Evolutionary conservation across 2,113 vertebrate species (phyloP).

Genomic region (Elephas maximus): DNA sequence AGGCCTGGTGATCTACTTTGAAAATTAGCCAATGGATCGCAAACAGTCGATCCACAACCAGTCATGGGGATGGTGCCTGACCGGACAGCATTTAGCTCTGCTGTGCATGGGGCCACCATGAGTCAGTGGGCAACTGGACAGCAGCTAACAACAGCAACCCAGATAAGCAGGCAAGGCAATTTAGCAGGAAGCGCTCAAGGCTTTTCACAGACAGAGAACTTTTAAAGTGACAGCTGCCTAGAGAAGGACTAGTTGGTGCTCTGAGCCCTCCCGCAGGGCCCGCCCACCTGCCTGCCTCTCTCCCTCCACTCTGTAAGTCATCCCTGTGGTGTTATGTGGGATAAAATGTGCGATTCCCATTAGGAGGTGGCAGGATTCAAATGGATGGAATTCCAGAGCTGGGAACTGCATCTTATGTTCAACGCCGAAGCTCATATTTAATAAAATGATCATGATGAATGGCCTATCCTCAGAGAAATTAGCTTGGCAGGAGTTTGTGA

Average conservation of each 20-base stretch:
- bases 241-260: neutral
- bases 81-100: too few species aligned
- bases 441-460: constrained; percentile 66
- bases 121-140: too few species aligned
- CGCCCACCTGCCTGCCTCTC: too few species aligned
- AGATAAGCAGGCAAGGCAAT: fast-evolving
- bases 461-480: constrained; percentile 73
- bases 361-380: neutral
- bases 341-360: neutral
- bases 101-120: too few species aligned
- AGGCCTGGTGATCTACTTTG: too few species aligned
- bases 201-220: neutral
- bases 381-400: constrained; percentile 27
- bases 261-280: too few species aligned
- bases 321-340: neutral
- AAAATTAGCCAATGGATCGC: too few species aligned
- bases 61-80: too few species aligned
- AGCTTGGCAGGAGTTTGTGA: constrained; percentile 56
- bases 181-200: fast-evolving
- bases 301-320: neutral
- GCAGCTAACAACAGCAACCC: too few species aligned
- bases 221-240: neutral
- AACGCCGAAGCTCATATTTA: constrained; percentile 27
- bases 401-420: neutral
- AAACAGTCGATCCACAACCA: too few species aligned